Conservation (phyloP, 2,888 invertebrate genomes). For the Morpho achilles region DNA sequence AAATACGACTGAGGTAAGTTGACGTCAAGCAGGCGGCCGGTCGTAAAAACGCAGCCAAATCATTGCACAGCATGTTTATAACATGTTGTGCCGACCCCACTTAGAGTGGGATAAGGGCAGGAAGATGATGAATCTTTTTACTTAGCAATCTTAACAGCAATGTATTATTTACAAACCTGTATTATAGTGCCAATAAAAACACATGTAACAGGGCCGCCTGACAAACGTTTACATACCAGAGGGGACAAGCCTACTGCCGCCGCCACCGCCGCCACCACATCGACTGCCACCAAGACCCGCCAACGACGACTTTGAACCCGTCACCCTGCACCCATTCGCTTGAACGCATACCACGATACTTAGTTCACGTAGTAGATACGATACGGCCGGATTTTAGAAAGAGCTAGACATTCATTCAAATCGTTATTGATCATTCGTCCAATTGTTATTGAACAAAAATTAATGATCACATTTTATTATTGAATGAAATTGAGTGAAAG, state of each 20-base stretch:
- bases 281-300: slow-evolving; percentile 77
- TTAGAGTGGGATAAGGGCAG: too few species aligned
- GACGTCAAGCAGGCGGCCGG: too few species aligned
- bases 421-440: not conserved
- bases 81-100: too few species aligned
- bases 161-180: too few species aligned
- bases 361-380: slow-evolving; percentile 6
- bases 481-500: slow-evolving; percentile 6
- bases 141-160: too few species aligned
- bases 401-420: slow-evolving; percentile 10
- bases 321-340: slow-evolving; percentile 74
- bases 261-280: slow-evolving; percentile 74
- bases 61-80: too few species aligned
- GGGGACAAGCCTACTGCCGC: slow-evolving; percentile 83
- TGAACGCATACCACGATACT: slow-evolving; percentile 33
- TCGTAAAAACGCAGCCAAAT: too few species aligned
- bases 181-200: too few species aligned
- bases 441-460: too few species aligned
- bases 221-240: slow-evolving; percentile 82
- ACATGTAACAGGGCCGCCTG: slow-evolving; percentile 76
- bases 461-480: too few species aligned
- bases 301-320: slow-evolving; percentile 81
- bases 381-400: slow-evolving; percentile 6
- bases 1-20: too few species aligned
- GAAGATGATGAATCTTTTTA: too few species aligned